phyloP scores from a whole-genome alignment of 2,888 invertebrate species.

The Monopis laevigella region DNA sequence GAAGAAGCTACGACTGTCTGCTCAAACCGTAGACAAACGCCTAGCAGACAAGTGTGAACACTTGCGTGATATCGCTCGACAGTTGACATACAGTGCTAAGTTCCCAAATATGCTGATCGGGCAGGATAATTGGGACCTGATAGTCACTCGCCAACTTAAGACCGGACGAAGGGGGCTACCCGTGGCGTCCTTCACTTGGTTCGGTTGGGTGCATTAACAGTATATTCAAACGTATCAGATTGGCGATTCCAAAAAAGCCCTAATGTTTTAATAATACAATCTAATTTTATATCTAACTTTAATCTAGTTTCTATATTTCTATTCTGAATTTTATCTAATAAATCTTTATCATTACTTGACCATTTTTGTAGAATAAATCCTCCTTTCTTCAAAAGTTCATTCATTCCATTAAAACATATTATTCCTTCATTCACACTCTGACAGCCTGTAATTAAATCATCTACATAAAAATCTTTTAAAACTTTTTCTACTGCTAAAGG shows the following conservation, averaged over 20 bases:
- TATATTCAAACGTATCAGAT: constrained; percentile 22
- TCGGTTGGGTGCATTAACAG: constrained; percentile 20
- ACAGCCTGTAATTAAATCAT: constrained; percentile 22
- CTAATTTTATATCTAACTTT: constrained; percentile 17
- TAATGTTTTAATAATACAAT: constrained; percentile 22
- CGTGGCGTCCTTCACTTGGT: no score
- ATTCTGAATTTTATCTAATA: constrained; percentile 13
- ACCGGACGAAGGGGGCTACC: no score
- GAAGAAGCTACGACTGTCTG: no score
- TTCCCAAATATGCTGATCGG: no score
- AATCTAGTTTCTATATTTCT: not conserved
- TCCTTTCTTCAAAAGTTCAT: constrained; percentile 20
- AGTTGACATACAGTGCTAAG: no score
- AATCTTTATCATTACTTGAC: constrained; percentile 20
- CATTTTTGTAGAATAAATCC: constrained; percentile 28
- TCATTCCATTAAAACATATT: constrained; percentile 20
- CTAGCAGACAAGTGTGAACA: no score
- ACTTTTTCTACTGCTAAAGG: constrained; percentile 21
- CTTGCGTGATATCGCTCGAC: no score
- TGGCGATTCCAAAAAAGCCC: constrained; percentile 25
- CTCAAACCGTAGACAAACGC: no score
- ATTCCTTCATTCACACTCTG: constrained; percentile 20
- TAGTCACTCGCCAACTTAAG: no score
- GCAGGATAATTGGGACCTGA: no score
- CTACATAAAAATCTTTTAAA: constrained; percentile 21